Conservation (phyloP, 2,797 vertebrate species). For the Eulemur mongoz region DNA sequence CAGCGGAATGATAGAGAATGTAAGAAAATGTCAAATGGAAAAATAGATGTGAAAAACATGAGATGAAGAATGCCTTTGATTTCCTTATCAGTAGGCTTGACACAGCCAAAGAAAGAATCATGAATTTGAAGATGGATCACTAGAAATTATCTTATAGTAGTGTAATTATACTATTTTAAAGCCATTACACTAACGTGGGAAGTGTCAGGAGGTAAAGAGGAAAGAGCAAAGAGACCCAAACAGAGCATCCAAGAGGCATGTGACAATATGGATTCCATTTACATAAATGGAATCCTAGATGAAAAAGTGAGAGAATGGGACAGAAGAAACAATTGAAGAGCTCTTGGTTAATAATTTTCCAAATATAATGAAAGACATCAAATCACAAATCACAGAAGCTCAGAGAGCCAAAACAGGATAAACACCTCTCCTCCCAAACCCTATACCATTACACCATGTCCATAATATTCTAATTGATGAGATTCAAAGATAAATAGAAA, state of each 20-base stretch:
- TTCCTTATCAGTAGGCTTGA: neutral
- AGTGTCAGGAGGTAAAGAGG: neutral
- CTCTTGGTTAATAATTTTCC: neutral
- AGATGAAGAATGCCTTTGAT: neutral
- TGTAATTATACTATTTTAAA: neutral
- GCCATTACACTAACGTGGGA: neutral
- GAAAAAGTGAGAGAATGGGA: neutral
- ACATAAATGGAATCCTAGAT: neutral
- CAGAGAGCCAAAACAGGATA: neutral
- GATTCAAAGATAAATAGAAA: neutral
- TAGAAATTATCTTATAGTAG: neutral
- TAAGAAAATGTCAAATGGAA: neutral
- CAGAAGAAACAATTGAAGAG: neutral
- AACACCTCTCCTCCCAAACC: neutral
- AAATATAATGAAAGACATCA: neutral
- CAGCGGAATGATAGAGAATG: neutral
- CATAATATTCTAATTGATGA: neutral
- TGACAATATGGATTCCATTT: neutral
- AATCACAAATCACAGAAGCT: neutral
- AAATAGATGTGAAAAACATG: neutral
- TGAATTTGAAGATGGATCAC: neutral
- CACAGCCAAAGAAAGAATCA: neutral
- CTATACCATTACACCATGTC: neutral
- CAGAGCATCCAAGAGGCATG: neutral
- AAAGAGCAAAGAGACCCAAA: neutral